These are phyloP conservation scores for Phenacoccus solenopsis DNA, from an alignment of 1,140 invertebrate genomes.

Conservation along the genomic window DNA sequence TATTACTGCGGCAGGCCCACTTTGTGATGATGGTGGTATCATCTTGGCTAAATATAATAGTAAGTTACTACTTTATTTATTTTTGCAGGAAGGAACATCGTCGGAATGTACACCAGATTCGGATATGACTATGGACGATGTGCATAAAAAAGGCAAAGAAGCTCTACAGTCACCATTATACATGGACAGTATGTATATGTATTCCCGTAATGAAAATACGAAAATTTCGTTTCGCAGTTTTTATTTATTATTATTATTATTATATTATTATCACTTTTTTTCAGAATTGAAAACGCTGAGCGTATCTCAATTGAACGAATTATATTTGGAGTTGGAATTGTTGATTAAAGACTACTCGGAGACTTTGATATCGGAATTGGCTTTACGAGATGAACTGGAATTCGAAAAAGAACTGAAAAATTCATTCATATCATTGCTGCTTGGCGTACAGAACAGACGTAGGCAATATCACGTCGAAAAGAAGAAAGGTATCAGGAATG, in stretches of 20 bases:
- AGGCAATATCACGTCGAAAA: constrained; percentile 80
- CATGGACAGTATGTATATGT: constrained; percentile 60
- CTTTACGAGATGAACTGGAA: constrained; percentile 89
- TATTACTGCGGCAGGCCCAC: too few relatives aligned
- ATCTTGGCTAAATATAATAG: too few relatives aligned
- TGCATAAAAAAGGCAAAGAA: constrained; percentile 66
- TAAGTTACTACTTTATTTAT: too few relatives aligned
- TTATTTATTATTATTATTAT: too few relatives aligned
- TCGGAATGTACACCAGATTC: constrained; percentile 53
- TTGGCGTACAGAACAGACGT: constrained; percentile 91
- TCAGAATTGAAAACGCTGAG: constrained; percentile 75
- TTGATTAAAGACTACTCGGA: constrained; percentile 88
- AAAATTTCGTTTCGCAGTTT: background rate
- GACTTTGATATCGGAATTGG: constrained; percentile 79
- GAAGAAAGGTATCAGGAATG: constrained; percentile 44
- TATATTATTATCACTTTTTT: constrained; percentile 29
- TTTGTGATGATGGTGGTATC: too few relatives aligned
- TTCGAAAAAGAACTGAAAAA: constrained; percentile 99
- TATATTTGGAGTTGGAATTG: constrained; percentile 84
- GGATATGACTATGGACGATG: constrained; percentile 54
- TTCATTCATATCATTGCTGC: constrained; percentile 91
- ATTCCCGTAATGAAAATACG: background rate
- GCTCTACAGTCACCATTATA: constrained; percentile 71
- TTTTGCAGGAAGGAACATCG: constrained; percentile 47
- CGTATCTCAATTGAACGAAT: constrained; percentile 75